Percentiles rank a stretch among this genome's conserved stretches.
Evolutionary conservation across 2,888 invertebrate genomes (phyloP).

Genomic region (Calameuta filiformis): DNA sequence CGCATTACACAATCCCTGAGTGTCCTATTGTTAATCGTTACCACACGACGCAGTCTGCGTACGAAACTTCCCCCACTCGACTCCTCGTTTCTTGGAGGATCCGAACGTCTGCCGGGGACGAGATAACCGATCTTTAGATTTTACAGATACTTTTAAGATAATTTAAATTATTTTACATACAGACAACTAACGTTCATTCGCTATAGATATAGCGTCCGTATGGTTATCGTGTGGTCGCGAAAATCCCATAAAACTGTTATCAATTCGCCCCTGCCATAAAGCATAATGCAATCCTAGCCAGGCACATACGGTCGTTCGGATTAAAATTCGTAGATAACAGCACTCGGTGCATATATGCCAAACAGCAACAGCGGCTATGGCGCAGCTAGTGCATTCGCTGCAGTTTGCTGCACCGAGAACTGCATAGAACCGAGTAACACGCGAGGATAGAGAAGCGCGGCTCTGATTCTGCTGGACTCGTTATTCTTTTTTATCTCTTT

Average conservation of each 20-base stretch:
- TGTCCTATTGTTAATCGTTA: conserved; percentile 39
- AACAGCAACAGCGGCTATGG: background rate
- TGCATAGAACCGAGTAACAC: background rate
- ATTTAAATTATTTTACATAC: too few species aligned
- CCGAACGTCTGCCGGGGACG: too few species aligned
- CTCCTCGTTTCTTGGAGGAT: too few species aligned
- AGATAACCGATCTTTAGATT: too few species aligned
- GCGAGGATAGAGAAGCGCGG: conserved; percentile 22
- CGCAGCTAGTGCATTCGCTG: too few species aligned
- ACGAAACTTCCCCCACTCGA: too few species aligned
- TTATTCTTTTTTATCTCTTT: conserved; percentile 29
- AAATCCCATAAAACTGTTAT: conserved; percentile 37
- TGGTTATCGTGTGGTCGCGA: background rate
- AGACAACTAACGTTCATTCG: too few species aligned
- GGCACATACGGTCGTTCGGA: conserved; percentile 14
- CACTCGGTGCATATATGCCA: background rate
- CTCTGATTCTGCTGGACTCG: conserved; percentile 24
- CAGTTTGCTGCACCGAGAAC: too few species aligned
- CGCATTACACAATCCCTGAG: conserved; percentile 29
- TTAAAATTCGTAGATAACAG: conserved; percentile 29
- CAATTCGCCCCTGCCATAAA: conserved; percentile 34
- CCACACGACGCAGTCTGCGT: conserved; percentile 11
- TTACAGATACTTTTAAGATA: too few species aligned
- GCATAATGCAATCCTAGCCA: conserved; percentile 25
- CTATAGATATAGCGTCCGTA: too few species aligned